Base-by-base conservation (phyloP, 2,113 vertebrate species). In the Trinectes maculatus region DNA sequence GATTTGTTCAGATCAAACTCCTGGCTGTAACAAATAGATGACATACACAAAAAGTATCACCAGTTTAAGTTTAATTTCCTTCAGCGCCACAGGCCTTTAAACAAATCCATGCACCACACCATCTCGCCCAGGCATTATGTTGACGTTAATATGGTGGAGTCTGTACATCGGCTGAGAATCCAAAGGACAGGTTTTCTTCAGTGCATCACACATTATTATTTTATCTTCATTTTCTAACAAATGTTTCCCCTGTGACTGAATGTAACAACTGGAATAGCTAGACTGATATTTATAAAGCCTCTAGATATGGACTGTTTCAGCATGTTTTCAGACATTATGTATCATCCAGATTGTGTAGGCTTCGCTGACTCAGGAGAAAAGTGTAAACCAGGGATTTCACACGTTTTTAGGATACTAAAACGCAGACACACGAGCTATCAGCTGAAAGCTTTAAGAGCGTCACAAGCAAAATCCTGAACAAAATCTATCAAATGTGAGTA, bases 41-140 rank as follows among this genome's bases (percentile, higher is more conserved):
- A 39, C 6, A 44, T 6, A 55, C n/a, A 58, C 29, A 16, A 28
- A 25, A 42, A 39, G 42, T 61, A 33, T 49, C 60, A 71, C 51
- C 39, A 12, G 12, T 74, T 37, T 69, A 67, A 75, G 49, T 53
- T 60, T 55, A 7, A 73, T 61, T 55, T 51, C 22, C 49, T 65
- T 68, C 34, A 59, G n/a, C 13, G 56, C 29, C 36, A 48, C 15
- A 0, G 61, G 55, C 51, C 22, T 25, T 69, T 22, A 55, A 28
- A 72, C 55, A 66, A 75, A 69, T 7, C 44, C 59, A 71, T 29
- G 58, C 13, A 71, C 56, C 49, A 56, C n/a, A 8, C n/a, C 11
- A 16, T 33, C 57, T 44, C 5, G 34, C 39, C 9, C 3, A 40
- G 25, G 48, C 37, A 22, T 54, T 51, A 12, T 39, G 24, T 43